These are phyloP conservation scores for Ormyrus rosae DNA, from an alignment of 2,888 invertebrate species.

Conservation along the genomic window DNA sequence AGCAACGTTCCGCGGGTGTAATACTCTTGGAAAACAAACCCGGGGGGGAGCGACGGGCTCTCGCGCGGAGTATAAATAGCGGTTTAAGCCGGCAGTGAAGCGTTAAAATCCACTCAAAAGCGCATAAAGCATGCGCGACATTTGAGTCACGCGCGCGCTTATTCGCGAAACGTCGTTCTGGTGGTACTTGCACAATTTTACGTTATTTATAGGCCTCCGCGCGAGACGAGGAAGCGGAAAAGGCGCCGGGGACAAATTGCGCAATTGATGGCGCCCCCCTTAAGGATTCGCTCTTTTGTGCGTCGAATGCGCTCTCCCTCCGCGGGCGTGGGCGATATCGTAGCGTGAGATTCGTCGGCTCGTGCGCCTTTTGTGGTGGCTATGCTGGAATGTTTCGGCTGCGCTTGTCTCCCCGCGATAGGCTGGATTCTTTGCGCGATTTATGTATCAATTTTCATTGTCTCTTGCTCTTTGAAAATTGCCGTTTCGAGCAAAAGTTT, in stretches of 20 bases:
- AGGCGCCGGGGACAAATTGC: slow-evolving; percentile 30
- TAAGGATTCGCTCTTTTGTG: slow-evolving; percentile 46
- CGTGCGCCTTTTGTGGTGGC: not conserved
- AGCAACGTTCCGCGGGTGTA: not conserved
- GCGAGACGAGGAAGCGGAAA: slow-evolving; percentile 14
- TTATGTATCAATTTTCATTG: too few relatives aligned
- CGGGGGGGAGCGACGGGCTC: too few relatives aligned
- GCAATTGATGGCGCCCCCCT: slow-evolving; percentile 36
- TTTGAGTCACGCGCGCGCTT: not conserved
- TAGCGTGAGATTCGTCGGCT: slow-evolving; percentile 23
- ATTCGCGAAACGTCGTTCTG: slow-evolving; percentile 11
- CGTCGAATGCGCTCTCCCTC: not conserved
- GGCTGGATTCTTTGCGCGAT: too few relatives aligned
- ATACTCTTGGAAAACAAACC: too few relatives aligned
- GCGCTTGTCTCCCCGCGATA: too few relatives aligned
- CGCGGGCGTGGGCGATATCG: slow-evolving; percentile 30
- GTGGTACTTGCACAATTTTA: slow-evolving; percentile 18
- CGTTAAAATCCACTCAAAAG: too few relatives aligned
- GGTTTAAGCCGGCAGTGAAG: too few relatives aligned
- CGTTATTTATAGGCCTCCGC: slow-evolving; percentile 18
- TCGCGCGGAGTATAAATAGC: too few relatives aligned
- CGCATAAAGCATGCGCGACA: too few relatives aligned
- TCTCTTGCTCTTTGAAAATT: too few relatives aligned
- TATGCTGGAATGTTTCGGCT: too few relatives aligned
- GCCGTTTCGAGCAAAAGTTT: too few relatives aligned